Percentiles rank a stretch among this genome's conserved stretches.
phyloP scores from a whole-genome alignment of 2,797 vertebrate genomes.

The Urophycis tenuis region DNA sequence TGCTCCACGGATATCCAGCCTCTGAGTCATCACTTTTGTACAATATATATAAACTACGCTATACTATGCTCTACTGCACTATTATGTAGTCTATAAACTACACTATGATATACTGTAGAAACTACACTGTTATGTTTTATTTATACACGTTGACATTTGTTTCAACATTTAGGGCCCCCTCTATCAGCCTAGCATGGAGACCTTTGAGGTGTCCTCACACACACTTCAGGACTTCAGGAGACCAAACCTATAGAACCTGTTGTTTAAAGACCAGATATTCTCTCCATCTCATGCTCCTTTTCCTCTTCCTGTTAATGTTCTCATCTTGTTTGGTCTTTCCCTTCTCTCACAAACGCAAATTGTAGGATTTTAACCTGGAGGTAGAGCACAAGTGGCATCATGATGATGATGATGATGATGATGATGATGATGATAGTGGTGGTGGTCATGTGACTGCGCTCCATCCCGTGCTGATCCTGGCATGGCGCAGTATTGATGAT shows the following conservation, averaged over 20 bases:
- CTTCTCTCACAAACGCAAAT: conserved; percentile 53
- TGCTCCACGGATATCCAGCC: neutral
- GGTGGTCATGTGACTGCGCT: conserved; percentile 56
- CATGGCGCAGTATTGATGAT: conserved; percentile 55
- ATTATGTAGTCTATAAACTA: neutral
- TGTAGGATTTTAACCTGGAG: conserved; percentile 78
- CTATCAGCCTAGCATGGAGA: too few relatives aligned
- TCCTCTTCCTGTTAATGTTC: conserved; percentile 22
- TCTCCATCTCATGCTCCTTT: conserved; percentile 1
- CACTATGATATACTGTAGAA: neutral
- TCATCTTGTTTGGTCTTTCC: conserved; percentile 56
- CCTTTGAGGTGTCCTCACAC: too few relatives aligned
- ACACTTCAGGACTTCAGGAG: neutral
- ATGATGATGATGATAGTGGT: conserved; percentile 45
- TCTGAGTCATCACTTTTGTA: neutral
- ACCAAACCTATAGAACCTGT: neutral
- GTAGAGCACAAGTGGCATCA: conserved; percentile 69
- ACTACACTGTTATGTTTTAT: neutral
- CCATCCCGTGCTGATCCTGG: conserved; percentile 48
- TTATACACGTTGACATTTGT: neutral
- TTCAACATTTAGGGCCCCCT: neutral
- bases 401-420: conserved; percentile 52
- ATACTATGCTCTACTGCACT: neutral
- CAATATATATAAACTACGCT: too few relatives aligned
- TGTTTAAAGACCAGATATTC: neutral